Base-by-base conservation (phyloP, 2,888 invertebrate species). In the Scaptomyza polygonia region DNA sequence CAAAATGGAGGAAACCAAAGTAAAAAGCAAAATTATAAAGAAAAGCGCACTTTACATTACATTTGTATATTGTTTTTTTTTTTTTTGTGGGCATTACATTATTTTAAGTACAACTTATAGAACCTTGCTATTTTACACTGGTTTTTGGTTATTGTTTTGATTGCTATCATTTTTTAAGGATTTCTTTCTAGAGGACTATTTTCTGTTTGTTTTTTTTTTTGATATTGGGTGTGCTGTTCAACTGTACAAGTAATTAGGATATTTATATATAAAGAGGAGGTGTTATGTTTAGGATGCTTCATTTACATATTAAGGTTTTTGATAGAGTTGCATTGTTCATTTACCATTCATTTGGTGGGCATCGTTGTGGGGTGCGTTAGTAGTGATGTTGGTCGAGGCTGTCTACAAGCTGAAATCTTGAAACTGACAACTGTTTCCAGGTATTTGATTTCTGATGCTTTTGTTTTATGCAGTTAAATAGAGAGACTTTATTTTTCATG, bases 401-500 rank as follows among this genome's bases (percentile, higher is more conserved):
- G 34, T 25, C 36, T 14, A 25, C 14, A 36, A 44, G 54, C 56
- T 55, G 61, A 27, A 55, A 40, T 42, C 55, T 54, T 29, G 29
- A 21, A 55, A 43, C 56, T 56, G 55, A 42, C 30, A 47, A 40
- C 45, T 52, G 55, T 55, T 40, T 67, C 62, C 66, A 63, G 58
- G 55, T 36, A 58, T 52, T 57, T 27, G 11, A 56, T 14, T 62
- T 66, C 61, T 44, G 54, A 62, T 66, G 51, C 14, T 48, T 18
- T 63, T 72, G 57, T 63, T 61, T 65, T 63, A 83, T 89, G 82
- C 77, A 88, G 82, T 89, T 89, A 80, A 89, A 88, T 88, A 88
- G 87, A 89, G 88, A 89, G 87, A 87, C 80, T 87, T 85, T 85
- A 85, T 85, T 84, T 77, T 84, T 80, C 63, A 77, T 72, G 79